phyloP scores from a whole-genome alignment of 92 coral and sea anemone genomes.

The Zoanthus solanderi region DNA sequence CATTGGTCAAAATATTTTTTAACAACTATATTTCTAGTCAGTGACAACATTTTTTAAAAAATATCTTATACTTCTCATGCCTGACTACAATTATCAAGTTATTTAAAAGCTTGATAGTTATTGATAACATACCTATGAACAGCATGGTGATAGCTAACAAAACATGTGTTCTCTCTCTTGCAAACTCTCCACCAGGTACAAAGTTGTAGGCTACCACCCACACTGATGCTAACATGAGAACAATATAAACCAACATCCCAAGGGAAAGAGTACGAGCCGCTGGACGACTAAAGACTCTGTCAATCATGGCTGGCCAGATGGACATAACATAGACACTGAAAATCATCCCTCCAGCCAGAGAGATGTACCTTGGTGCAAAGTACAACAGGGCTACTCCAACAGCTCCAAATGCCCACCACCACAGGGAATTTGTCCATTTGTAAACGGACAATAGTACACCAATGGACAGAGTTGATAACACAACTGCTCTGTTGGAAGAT shows the following conservation, averaged over 20 bases:
- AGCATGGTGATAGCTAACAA: constrained; percentile 79
- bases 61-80: too few relatives aligned
- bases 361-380: constrained; percentile 83
- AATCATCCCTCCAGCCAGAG: constrained; percentile 83
- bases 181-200: constrained; percentile 97
- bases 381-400: constrained; percentile 82
- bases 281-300: constrained; percentile 86
- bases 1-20: too few relatives aligned
- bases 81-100: too few relatives aligned
- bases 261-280: constrained; percentile 76
- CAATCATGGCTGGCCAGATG: constrained; percentile 97
- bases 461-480: constrained; percentile 72
- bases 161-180: constrained; percentile 91
- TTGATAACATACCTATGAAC: constrained; percentile 73
- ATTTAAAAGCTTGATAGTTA: too few relatives aligned
- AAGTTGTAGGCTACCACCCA: constrained; percentile 98
- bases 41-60: too few relatives aligned
- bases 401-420: constrained; percentile 89
- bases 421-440: constrained; percentile 75
- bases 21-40: too few relatives aligned
- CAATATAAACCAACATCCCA: constrained; percentile 79
- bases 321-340: constrained; percentile 90
- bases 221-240: constrained; percentile 84
- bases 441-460: constrained; percentile 79
- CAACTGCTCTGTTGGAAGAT: constrained; percentile 69